A percentile compares a stretch with the other conserved stretches of the same genome.
phyloP scores from a whole-genome alignment of 2,888 invertebrate species.

The Thumatha senex region DNA sequence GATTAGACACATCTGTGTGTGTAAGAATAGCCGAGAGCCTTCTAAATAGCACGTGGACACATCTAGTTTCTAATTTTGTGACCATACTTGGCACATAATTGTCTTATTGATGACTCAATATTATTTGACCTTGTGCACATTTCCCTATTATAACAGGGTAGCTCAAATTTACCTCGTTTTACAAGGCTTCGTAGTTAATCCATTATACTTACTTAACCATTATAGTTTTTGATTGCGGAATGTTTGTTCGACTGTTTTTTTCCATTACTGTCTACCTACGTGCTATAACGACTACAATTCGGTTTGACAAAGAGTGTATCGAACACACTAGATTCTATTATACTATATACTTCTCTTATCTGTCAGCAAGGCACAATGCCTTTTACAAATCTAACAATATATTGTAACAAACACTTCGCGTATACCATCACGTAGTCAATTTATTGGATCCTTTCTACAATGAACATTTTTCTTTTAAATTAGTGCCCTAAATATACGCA shows the following conservation, averaged over 20 bases:
- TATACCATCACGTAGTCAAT: conserved; percentile 40
- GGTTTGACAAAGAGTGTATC: conserved; percentile 37
- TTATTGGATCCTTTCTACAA: conserved; percentile 21
- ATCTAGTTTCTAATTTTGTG: not conserved
- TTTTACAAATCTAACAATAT: conserved; percentile 58
- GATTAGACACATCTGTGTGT: too few relatives aligned
- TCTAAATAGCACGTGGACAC: too few relatives aligned
- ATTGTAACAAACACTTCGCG: conserved; percentile 56
- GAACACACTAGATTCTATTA: conserved; percentile 57
- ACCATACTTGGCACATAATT: not conserved
- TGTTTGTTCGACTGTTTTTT: too few relatives aligned
- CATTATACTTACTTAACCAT: not conserved
- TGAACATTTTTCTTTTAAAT: not conserved
- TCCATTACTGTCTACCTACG: too few relatives aligned
- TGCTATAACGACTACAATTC: conserved; percentile 10
- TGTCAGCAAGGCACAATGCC: conserved; percentile 70
- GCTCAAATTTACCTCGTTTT: conserved; percentile 3
- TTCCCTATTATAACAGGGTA: conserved; percentile 1
- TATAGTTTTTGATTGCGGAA: too few relatives aligned
- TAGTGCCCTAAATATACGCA: too few relatives aligned
- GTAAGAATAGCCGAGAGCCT: too few relatives aligned
- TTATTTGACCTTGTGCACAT: conserved; percentile 6
- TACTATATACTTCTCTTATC: conserved; percentile 70
- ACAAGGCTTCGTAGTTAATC: not conserved
- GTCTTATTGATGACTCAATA: conserved; percentile 1